Conservation (phyloP, 2,113 vertebrate genomes). For the Syngnathoides biaculeatus region DNA sequence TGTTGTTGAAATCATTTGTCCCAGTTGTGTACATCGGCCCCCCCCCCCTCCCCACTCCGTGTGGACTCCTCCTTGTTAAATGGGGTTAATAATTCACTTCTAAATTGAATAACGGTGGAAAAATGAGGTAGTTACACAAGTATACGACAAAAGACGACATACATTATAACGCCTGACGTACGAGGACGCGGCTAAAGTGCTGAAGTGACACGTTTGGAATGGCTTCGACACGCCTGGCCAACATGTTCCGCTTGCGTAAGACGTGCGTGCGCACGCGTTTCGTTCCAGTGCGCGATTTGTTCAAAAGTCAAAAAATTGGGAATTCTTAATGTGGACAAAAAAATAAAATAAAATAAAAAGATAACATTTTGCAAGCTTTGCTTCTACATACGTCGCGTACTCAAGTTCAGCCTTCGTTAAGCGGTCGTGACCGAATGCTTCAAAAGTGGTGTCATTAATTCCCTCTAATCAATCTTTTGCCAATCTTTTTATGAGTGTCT, state of each 20-base stretch:
- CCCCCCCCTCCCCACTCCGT: too few relatives aligned
- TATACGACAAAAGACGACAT: background rate
- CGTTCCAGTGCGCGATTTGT: background rate
- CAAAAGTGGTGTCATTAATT: background rate
- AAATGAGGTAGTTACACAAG: background rate
- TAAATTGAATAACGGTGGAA: background rate
- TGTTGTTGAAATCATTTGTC: background rate
- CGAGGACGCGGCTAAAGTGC: background rate
- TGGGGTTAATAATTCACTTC: background rate
- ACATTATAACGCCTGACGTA: background rate
- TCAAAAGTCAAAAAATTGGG: background rate
- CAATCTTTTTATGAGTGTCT: background rate
- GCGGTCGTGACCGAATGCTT: background rate
- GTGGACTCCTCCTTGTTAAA: background rate
- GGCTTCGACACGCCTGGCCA: background rate
- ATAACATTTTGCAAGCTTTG: background rate
- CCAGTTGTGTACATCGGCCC: background rate
- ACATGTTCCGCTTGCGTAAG: background rate
- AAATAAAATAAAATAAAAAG: background rate
- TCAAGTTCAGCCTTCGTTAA: background rate
- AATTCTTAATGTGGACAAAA: background rate
- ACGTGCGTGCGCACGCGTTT: background rate
- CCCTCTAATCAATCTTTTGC: background rate
- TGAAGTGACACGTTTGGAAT: background rate
- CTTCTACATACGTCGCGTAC: background rate